phyloP scores from a whole-genome alignment of 2,888 invertebrate genomes.

The Scaptodrosophila latifasciaeformis region DNA sequence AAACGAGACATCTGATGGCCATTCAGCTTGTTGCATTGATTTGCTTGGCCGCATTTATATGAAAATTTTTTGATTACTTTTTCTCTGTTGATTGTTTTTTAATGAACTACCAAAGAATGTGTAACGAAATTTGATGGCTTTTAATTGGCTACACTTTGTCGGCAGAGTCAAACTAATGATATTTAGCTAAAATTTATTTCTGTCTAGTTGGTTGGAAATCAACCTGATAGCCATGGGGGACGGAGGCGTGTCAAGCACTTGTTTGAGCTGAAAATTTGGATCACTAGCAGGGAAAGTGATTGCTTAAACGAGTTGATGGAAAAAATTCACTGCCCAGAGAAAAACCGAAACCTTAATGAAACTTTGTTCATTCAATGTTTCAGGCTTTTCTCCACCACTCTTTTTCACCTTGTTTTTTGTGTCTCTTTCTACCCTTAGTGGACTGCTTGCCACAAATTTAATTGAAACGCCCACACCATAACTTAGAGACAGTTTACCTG shows the following conservation, averaged over 20 bases:
- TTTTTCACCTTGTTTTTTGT: no score
- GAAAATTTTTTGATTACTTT: constrained; percentile 35
- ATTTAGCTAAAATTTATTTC: constrained; percentile 22
- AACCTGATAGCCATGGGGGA: no score
- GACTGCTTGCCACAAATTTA: constrained; percentile 40
- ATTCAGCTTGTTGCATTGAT: constrained; percentile 47
- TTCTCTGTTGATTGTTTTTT: constrained; percentile 52
- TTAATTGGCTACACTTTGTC: constrained; percentile 54
- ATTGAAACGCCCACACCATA: constrained; percentile 65
- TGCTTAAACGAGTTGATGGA: no score
- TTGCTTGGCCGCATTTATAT: constrained; percentile 57
- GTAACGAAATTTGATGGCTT: constrained; percentile 61
- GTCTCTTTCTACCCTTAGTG: no score
- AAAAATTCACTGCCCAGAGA: no score
- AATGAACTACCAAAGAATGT: constrained; percentile 54
- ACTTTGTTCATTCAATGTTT: background rate
- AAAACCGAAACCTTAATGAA: no score
- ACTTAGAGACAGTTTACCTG: constrained; percentile 46
- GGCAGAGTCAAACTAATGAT: constrained; percentile 32
- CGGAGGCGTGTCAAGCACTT: background rate
- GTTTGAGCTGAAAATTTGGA: no score
- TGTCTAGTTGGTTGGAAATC: constrained; percentile 32
- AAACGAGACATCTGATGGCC: background rate
- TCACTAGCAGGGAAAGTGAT: no score
- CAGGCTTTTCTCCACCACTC: no score